Conservation (phyloP, 2,797 vertebrate genomes). For the Vultur gryphus region DNA sequence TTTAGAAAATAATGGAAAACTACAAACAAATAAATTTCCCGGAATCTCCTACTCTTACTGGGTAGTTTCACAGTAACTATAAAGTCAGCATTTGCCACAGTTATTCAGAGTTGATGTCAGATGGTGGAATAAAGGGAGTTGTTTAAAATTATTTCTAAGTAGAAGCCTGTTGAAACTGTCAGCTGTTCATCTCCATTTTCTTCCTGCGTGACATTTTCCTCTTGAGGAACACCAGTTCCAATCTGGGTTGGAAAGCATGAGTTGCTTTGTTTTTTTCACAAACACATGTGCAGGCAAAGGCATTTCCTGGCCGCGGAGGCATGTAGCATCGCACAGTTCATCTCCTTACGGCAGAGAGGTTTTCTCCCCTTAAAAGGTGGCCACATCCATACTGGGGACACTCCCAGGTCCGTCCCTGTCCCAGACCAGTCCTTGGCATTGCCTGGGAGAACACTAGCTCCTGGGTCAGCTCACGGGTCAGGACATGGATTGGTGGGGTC, state of each 20-base stretch:
- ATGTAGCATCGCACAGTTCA: not conserved
- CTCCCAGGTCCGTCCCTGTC: not conserved
- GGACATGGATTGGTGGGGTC: accelerated
- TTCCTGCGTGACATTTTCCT: not conserved
- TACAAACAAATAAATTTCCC: constrained; percentile 1
- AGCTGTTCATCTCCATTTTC: not conserved
- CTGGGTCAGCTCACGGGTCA: not conserved
- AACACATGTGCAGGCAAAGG: not conserved
- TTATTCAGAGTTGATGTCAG: not conserved
- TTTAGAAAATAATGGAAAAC: constrained; percentile 24
- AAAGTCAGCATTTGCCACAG: constrained; percentile 25
- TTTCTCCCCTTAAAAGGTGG: not conserved
- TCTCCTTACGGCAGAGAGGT: not conserved
- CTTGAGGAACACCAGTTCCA: not conserved
- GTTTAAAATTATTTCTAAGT: constrained; percentile 4
- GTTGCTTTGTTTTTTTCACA: not conserved
- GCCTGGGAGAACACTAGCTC: not conserved
- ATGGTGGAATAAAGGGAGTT: not conserved
- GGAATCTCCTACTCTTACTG: not conserved
- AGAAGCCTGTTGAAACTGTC: constrained; percentile 6
- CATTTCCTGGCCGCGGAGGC: not conserved
- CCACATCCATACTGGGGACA: not conserved
- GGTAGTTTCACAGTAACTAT: constrained; percentile 2
- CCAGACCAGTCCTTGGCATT: too few relatives aligned
- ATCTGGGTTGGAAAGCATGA: not conserved